Conservation (phyloP, 2,888 invertebrate genomes). For the Ormyrus labotus region DNA sequence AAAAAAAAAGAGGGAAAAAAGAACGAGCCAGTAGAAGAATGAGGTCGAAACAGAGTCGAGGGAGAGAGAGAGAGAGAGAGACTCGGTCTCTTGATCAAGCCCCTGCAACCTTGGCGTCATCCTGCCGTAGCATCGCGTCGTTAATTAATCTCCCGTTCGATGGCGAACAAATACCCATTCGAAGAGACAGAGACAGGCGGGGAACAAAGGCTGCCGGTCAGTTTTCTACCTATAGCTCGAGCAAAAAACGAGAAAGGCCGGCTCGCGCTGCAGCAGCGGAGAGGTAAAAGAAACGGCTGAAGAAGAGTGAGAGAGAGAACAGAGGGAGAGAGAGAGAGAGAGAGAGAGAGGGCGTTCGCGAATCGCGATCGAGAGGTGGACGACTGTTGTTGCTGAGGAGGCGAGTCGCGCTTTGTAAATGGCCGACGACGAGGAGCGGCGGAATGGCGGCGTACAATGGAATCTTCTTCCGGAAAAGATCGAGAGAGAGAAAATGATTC, state of each 20-base stretch:
- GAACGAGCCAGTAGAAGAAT: slow-evolving; percentile 13
- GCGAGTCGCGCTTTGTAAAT: slow-evolving; percentile 55
- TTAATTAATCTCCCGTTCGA: slow-evolving; percentile 59
- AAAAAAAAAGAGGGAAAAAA: slow-evolving; percentile 66
- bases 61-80: slow-evolving; percentile 8
- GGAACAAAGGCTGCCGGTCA: slow-evolving; percentile 10
- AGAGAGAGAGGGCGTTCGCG: slow-evolving; percentile 30
- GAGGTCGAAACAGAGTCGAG: slow-evolving; percentile 33
- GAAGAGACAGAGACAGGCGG: neutral
- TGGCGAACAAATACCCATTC: slow-evolving; percentile 41
- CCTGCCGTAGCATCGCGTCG: slow-evolving; percentile 52
- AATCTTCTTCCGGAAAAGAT: slow-evolving; percentile 66
- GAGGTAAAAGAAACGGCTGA: neutral
- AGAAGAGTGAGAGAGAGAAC: slow-evolving; percentile 13
- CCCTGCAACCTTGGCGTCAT: slow-evolving; percentile 60
- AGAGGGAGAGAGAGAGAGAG: slow-evolving; percentile 37
- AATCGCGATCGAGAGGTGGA: slow-evolving; percentile 35
- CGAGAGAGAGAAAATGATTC: slow-evolving; percentile 48
- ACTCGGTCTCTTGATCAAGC: slow-evolving; percentile 55
- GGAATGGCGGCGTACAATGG: slow-evolving; percentile 62
- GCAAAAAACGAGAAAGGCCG: neutral
- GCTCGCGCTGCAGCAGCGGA: neutral
- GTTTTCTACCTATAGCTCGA: too few relatives aligned
- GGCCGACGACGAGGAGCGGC: slow-evolving; percentile 52
- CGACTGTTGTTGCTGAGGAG: neutral